A percentile compares a stretch with the other conserved stretches of the same genome.
Evolutionary conservation across 2,113 vertebrate genomes (phyloP).

Genomic region (Microcebus ravelobensis): DNA sequence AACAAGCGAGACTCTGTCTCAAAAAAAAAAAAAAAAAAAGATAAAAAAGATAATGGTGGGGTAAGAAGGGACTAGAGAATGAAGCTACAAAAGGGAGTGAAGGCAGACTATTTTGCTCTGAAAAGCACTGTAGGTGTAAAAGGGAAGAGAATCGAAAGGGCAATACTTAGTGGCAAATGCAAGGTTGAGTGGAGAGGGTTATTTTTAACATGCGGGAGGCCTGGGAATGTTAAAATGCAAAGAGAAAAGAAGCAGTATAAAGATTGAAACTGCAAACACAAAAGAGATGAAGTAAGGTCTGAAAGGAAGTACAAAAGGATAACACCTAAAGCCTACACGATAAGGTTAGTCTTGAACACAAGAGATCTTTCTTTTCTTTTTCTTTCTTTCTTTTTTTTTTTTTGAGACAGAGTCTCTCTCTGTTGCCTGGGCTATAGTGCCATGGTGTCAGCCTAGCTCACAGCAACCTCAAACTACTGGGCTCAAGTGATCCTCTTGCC

Average conservation of each 20-base stretch:
- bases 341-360: neutral
- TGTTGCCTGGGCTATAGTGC: no score
- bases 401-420: no score
- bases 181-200: accelerated
- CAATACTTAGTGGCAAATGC: neutral
- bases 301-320: neutral
- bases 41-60: neutral
- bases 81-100: neutral
- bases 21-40: no score
- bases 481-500: no score
- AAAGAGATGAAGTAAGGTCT: neutral
- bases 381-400: no score
- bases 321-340: neutral
- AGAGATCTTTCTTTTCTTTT: neutral
- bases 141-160: neutral
- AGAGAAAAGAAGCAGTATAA: neutral
- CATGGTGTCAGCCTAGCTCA: no score
- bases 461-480: no score
- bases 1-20: no score
- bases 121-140: neutral
- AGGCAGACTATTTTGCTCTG: neutral
- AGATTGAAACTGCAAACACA: neutral
- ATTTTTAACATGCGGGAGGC: neutral
- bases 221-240: neutral
- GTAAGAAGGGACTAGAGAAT: neutral